phyloP scores from a whole-genome alignment of 2,113 vertebrate species.

The Enhydra lutris region DNA sequence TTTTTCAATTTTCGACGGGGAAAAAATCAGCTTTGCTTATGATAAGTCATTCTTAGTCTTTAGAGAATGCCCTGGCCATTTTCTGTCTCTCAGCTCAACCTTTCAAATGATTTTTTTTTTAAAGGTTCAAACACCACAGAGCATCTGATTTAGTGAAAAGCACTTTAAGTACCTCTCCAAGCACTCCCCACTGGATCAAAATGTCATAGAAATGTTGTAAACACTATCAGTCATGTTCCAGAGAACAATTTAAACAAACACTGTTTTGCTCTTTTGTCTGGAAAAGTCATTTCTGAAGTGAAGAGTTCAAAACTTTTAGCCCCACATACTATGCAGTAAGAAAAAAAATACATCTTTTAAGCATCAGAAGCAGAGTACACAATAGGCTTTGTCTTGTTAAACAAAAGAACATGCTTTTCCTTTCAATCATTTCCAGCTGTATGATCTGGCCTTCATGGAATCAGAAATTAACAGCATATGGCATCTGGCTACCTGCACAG shows the following conservation, averaged over 20 bases:
- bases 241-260: constrained; percentile 67
- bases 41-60: constrained; percentile 48
- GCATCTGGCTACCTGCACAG: constrained; percentile 80
- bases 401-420: constrained; percentile 80
- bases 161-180: constrained; percentile 69
- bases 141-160: constrained; percentile 60
- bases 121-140: constrained; percentile 62
- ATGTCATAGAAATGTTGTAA: constrained; percentile 59
- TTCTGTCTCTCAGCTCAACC: constrained; percentile 56
- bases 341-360: constrained; percentile 70
- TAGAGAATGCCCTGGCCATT: constrained; percentile 37
- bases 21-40: constrained; percentile 39
- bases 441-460: constrained; percentile 58
- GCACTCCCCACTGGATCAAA: constrained; percentile 65
- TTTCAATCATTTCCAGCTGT: constrained; percentile 82
- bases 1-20: constrained; percentile 1
- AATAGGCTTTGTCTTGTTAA: constrained; percentile 82
- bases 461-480: constrained; percentile 76
- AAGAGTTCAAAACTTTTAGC: constrained; percentile 75
- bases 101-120: constrained; percentile 62
- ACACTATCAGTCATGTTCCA: constrained; percentile 68
- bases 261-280: constrained; percentile 74
- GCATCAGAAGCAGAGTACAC: constrained; percentile 72
- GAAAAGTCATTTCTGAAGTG: constrained; percentile 76
- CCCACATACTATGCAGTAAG: constrained; percentile 53